Percentiles rank a stretch among this genome's conserved stretches.
Conservation (phyloP, 2,888 invertebrate genomes). For the Lasius platythorax region DNA sequence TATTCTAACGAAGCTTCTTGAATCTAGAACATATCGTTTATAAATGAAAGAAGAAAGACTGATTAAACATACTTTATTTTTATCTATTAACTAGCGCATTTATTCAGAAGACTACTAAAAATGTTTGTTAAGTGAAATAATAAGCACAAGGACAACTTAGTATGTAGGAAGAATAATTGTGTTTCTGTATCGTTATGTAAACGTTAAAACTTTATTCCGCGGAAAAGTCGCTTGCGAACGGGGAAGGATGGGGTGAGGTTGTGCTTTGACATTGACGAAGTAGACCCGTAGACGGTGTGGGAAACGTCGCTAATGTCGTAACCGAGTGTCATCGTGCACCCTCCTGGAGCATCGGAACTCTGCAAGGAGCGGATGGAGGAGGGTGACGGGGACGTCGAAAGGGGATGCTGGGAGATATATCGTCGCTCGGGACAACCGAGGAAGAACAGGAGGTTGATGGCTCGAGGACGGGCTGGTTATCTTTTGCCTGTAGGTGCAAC, state of each 20-base stretch:
- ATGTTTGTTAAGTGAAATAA: neutral
- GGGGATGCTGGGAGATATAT: slow-evolving; percentile 74
- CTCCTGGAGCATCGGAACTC: slow-evolving; percentile 72
- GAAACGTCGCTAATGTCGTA: slow-evolving; percentile 81
- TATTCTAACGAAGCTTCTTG: neutral
- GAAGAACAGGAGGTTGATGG: slow-evolving; percentile 72
- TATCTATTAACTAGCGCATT: neutral
- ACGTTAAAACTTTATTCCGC: slow-evolving; percentile 61
- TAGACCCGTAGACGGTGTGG: slow-evolving; percentile 76
- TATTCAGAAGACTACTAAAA: neutral
- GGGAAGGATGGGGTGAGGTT: slow-evolving; percentile 39
- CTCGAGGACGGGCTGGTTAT: slow-evolving; percentile 75
- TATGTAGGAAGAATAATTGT: neutral
- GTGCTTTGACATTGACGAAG: slow-evolving; percentile 81
- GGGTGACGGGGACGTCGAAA: slow-evolving; percentile 62
- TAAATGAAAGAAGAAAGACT: neutral
- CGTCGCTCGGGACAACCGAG: slow-evolving; percentile 69
- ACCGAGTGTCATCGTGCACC: slow-evolving; percentile 81
- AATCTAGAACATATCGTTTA: neutral
- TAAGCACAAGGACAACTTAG: neutral
- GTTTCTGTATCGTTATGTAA: neutral
- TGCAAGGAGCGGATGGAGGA: slow-evolving; percentile 57
- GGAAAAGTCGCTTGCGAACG: slow-evolving; percentile 65
- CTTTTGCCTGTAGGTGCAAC: slow-evolving; percentile 76
- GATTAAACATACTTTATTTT: neutral